phyloP scores from a whole-genome alignment of 2,113 vertebrate species.

The Gopherus evgoodei region DNA sequence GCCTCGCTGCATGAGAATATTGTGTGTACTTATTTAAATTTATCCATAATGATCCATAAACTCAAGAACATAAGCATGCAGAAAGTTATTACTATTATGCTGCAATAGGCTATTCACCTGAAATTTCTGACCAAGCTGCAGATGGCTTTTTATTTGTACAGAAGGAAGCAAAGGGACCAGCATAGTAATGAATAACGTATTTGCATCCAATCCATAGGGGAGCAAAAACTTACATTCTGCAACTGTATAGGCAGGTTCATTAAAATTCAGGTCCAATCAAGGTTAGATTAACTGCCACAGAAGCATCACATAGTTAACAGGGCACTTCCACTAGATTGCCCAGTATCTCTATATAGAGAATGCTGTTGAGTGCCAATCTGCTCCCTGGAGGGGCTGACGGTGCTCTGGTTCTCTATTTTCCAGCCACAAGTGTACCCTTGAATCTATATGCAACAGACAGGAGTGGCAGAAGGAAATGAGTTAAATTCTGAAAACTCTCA shows the following conservation, averaged over 20 bases:
- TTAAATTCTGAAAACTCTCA: not conserved
- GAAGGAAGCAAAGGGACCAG: not conserved
- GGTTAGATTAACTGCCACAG: not conserved
- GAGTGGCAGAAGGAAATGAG: not conserved
- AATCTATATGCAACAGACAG: not conserved
- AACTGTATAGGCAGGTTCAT: not conserved
- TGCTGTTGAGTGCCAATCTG: fast-evolving
- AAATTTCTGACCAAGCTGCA: not conserved
- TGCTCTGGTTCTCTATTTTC: not conserved
- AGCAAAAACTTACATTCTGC: not conserved
- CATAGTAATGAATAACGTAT: not conserved
- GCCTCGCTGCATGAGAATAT: not conserved
- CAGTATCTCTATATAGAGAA: not conserved
- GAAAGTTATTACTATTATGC: not conserved
- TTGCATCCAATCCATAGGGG: not conserved
- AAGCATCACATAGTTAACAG: not conserved
- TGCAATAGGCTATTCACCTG: not conserved
- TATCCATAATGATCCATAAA: not conserved
- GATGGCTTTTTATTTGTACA: not conserved
- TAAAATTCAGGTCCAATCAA: not conserved
- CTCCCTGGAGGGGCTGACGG: not conserved
- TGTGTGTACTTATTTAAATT: not conserved
- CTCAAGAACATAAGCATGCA: not conserved
- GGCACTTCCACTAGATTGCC: not conserved
- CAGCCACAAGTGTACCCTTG: not conserved